Evolutionary conservation across 2,888 invertebrate species (phyloP), one percentile per base, ranked within the genome.

Genomic region (Hydriomena furcata): DNA sequence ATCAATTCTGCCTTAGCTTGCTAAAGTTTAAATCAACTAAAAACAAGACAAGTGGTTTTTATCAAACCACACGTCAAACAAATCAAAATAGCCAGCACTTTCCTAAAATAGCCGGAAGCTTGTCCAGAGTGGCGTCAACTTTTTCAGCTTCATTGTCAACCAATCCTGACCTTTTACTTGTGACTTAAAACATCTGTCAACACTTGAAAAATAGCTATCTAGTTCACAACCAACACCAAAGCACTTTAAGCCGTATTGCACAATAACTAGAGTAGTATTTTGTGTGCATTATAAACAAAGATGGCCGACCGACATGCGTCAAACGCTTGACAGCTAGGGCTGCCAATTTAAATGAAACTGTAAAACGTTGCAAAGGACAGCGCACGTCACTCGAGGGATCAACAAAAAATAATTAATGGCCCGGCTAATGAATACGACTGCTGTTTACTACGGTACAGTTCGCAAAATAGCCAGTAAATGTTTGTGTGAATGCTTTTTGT

Each of bases 371-470:
- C 66, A 67, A 72, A 61, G 69, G 73, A 68, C 76, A 73, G 72
- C 69, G 65, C 58, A 61, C 68, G 76, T 74, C 76, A 67, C 74
- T 67, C 66, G 53, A 64, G 75, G 79, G 71, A 79, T 80, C 76
- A 76, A 84, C 84, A 84, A 85, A 86, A 85, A 84, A 84, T 85
- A 84, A 87, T 86, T 84, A 85, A 87, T 87, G 84, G 75, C 50
- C 64, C 70, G 65, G 68, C 80, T 86, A 86, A 87, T 87, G 84
- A 86, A 85, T 83, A 79, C 77, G 70, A 71, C 65, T 70, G 64
- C 60, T 71, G 74, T 73, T 76, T 72, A 71, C 69, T 62, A 66
- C 62, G 60, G 50, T 46, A 61, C 59, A 67, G 71, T 63, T 34
- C 11, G 60, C 59, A 64, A 41, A 58, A 55, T 50, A 43, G 30